Evolutionary conservation across 2,797 vertebrate species (phyloP), one percentile per base, ranked within the genome.

Genomic region (Hozukius guyotensis): DNA sequence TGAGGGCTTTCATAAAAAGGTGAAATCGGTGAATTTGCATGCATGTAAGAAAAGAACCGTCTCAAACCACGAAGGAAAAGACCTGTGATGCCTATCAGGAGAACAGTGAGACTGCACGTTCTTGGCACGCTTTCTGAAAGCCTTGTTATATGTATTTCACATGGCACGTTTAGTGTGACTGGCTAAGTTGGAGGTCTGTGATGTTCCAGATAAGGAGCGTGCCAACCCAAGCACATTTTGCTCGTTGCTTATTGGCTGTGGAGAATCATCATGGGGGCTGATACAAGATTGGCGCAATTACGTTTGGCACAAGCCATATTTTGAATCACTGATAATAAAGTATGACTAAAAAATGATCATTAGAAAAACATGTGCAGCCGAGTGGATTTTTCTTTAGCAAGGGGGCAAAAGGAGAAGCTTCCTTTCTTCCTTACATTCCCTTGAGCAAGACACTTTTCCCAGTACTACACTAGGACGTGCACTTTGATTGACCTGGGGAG

Each of bases 81-180:
- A 80, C 25, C n/a, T 70, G 53, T 56, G 90, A 94, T 93, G 79
- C 73, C 64, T 92, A 94, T 95, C 92, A 80, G 80, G 67, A 80
- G 81, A 88, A 85, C 66, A 62, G 80, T 75, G 61, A 62, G 75
- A 72, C 56, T 75, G 63, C 31, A 57, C 71, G 72, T 49, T 88
- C 61, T 87, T 91, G 71, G 77, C 76, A 87, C 64, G 60, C 49
- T 8, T 52, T 38, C 36, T 79, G 6, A 86, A 84, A 77, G 75
- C 36, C 31, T 70, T 83, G 72, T 83, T 83, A 31, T 34, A 74
- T 71, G 74, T 74, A 25, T 78, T 93, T 84, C 52, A 79, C 74
- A 79, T 77, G 66, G 81, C 75, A 82, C 38, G 52, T 75, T 87
- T 74, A 83, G 74, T 75, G 67, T 60, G 59, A 80, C 82, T 84